Conservation (phyloP, 30 jellyfish, hydroid and myxozoan genomes). For the Clytia hemisphaerica region DNA sequence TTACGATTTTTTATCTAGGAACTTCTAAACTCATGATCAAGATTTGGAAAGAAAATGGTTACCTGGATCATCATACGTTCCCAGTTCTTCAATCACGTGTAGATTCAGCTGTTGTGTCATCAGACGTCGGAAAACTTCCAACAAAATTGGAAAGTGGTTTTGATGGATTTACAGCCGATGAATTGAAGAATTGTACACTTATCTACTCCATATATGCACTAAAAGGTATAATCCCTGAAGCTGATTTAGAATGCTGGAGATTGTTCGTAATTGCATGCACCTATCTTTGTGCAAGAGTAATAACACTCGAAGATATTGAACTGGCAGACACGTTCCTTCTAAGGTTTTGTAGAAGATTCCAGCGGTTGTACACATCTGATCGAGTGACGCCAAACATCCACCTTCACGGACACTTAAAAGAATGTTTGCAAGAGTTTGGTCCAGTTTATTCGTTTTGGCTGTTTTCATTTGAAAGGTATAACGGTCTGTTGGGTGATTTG, state of each 20-base stretch:
- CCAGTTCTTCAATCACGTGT: not conserved
- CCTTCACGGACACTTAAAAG: not conserved
- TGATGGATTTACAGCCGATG: constrained; percentile 15
- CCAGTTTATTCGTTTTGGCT: not conserved
- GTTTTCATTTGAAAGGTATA: constrained; percentile 3
- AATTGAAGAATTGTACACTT: constrained; percentile 1
- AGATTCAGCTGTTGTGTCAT: not conserved
- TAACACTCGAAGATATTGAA: not conserved
- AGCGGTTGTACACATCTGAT: not conserved
- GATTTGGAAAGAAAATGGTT: constrained; percentile 1
- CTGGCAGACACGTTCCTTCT: not conserved
- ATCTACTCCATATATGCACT: not conserved
- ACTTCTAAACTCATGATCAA: not conserved
- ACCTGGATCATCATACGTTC: not conserved
- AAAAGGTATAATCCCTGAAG: not conserved
- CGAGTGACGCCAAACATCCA: constrained; percentile 8
- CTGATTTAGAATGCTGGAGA: not conserved
- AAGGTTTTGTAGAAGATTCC: not conserved
- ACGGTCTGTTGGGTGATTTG: not conserved
- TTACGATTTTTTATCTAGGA: too few relatives aligned
- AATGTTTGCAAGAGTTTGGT: not conserved
- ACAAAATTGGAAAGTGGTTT: not conserved
- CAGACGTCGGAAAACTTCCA: not conserved
- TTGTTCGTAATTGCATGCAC: not conserved
- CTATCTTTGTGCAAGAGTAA: not conserved